A percentile compares a stretch with the other conserved stretches of the same genome.
Conservation (phyloP, 2,113 vertebrate species). For the Callionymus lyra region DNA sequence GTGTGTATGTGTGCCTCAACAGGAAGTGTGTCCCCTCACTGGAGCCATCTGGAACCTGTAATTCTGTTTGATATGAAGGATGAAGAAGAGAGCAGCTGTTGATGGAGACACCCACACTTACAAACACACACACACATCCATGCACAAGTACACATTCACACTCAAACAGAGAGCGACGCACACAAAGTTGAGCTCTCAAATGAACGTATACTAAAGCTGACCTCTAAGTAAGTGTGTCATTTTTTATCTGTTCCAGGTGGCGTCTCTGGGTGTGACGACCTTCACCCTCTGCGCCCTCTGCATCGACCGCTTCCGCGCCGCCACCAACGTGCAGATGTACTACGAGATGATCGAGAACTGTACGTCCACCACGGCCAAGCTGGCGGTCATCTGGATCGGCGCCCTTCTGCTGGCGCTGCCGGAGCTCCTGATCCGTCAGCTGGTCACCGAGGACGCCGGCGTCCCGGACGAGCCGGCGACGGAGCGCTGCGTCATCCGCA, state of each 20-base stretch:
- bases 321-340: conserved; percentile 98
- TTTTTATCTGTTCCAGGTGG: conserved; percentile 76
- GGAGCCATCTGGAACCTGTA: conserved; percentile 53
- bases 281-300: conserved; percentile 95
- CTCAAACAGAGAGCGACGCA: too few relatives aligned
- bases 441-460: conserved; percentile 72
- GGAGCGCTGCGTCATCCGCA: conserved; percentile 83
- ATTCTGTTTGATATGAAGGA: conserved; percentile 47
- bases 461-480: conserved; percentile 46
- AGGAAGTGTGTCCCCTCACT: conserved; percentile 37
- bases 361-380: conserved; percentile 85
- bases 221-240: too few relatives aligned
- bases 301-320: conserved; percentile 91
- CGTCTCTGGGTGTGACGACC: conserved; percentile 89
- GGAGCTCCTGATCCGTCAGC: conserved; percentile 86
- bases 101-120: too few relatives aligned
- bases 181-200: too few relatives aligned
- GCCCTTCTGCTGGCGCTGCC: conserved; percentile 88
- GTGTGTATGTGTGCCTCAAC: conserved; percentile 11
- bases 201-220: too few relatives aligned
- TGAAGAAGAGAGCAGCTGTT: background rate
- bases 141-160: too few relatives aligned
- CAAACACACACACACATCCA: background rate
- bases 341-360: conserved; percentile 99
- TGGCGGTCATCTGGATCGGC: conserved; percentile 94